Percentiles rank a stretch among this genome's conserved stretches.
phyloP scores from a whole-genome alignment of 2,888 invertebrate species.

The Macrophya annulata region DNA sequence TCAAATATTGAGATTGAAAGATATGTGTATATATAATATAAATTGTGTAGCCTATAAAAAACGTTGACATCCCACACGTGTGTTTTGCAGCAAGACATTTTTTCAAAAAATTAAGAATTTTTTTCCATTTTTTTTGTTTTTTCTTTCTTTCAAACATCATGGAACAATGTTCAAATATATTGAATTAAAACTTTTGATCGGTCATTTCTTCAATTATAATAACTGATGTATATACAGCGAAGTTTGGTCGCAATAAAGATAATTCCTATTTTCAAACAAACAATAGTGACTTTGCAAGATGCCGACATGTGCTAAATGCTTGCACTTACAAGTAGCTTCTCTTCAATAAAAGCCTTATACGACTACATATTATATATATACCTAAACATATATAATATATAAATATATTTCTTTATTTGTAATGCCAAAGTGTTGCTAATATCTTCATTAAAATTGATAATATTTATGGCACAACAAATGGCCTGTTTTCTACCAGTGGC shows the following conservation, averaged over 20 bases:
- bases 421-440: constrained; percentile 23
- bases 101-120: neutral
- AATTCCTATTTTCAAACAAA: neutral
- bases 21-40: constrained; percentile 58
- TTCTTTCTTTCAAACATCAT: neutral
- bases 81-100: neutral
- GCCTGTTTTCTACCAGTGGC: constrained; percentile 1
- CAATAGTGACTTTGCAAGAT: neutral
- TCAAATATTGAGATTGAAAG: constrained; percentile 52
- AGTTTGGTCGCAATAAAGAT: neutral
- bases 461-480: constrained; percentile 32
- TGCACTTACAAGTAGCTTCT: neutral
- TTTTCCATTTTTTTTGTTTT: neutral
- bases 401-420: constrained; percentile 18
- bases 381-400: neutral
- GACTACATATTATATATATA: neutral
- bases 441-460: neutral
- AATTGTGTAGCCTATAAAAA: constrained; percentile 29
- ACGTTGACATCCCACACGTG: constrained; percentile 27
- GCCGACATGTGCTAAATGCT: neutral
- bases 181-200: neutral
- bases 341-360: neutral
- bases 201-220: too few relatives aligned
- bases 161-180: neutral
- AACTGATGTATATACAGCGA: too few relatives aligned